Conservation (phyloP, 2,113 vertebrate species). For the Nibea coibor region DNA sequence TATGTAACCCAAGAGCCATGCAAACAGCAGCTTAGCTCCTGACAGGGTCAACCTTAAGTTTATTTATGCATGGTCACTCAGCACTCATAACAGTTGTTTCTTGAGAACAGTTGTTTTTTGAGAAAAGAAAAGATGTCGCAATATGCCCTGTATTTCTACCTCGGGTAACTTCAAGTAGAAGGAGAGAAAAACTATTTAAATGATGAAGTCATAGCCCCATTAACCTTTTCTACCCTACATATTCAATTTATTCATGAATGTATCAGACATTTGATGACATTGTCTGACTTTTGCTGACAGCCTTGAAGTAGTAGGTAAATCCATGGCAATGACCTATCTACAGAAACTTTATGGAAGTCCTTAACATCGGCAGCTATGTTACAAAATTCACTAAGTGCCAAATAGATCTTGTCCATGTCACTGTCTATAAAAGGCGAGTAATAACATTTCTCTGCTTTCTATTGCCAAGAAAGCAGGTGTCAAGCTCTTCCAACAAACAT, state of each 20-base stretch:
- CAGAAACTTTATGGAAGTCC: not conserved
- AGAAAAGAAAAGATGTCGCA: slow-evolving; percentile 6
- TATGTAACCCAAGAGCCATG: slow-evolving; percentile 24
- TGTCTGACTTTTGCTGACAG: not conserved
- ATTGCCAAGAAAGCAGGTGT: not conserved
- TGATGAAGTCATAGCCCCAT: not conserved
- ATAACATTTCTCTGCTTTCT: not conserved
- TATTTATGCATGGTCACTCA: slow-evolving; percentile 42
- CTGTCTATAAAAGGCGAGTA: not conserved
- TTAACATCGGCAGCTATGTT: not conserved
- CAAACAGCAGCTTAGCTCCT: slow-evolving; percentile 15
- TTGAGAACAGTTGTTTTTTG: slow-evolving; percentile 40
- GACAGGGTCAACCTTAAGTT: slow-evolving; percentile 23
- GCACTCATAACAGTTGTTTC: slow-evolving; percentile 23
- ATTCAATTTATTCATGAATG: not conserved
- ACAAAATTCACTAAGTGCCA: not conserved
- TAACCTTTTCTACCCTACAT: not conserved
- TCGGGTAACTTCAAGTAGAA: slow-evolving; percentile 7
- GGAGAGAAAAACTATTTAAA: not conserved
- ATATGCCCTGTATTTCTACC: not conserved
- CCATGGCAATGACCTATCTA: not conserved
- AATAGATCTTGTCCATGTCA: not conserved
- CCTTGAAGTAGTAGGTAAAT: not conserved
- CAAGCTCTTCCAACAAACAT: not conserved
- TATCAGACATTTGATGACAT: not conserved